These are phyloP conservation scores for Stichodactyla helianthus DNA, from an alignment of 64 coral and sea anemone genomes.

Conservation along the genomic window DNA sequence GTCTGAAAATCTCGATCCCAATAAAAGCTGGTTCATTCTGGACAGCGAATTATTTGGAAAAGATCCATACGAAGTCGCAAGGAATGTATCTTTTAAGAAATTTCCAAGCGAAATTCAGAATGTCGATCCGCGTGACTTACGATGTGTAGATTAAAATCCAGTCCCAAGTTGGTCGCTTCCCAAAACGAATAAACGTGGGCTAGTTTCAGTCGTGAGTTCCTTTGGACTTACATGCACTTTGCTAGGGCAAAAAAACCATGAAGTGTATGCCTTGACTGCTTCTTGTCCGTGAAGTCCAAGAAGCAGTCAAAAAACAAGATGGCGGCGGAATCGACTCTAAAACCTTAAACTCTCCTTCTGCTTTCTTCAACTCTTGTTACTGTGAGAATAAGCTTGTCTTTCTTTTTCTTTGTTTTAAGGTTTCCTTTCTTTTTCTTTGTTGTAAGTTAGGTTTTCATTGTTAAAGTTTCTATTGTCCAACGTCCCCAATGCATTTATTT, in stretches of 20 bases:
- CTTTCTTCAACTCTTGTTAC: too few relatives aligned
- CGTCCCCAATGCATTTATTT: too few relatives aligned
- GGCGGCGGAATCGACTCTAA: neutral
- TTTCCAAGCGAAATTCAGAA: slow-evolving; percentile 9
- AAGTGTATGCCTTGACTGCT: slow-evolving; percentile 1
- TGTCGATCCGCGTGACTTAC: neutral
- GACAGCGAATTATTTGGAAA: neutral
- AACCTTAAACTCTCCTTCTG: neutral
- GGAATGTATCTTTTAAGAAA: neutral
- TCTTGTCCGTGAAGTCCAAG: slow-evolving; percentile 1
- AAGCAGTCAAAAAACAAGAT: neutral
- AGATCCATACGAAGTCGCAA: neutral
- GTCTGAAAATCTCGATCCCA: neutral
- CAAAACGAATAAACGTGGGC: neutral
- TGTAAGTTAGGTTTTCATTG: too few relatives aligned
- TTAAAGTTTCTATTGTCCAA: too few relatives aligned
- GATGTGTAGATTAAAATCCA: neutral
- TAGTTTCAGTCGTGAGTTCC: neutral
- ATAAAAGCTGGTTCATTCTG: too few relatives aligned
- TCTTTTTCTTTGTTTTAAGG: too few relatives aligned
- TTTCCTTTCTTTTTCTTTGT: too few relatives aligned
- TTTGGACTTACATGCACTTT: neutral
- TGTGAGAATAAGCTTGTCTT: too few relatives aligned
- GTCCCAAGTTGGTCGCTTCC: neutral
- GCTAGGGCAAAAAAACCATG: neutral